Evolutionary conservation across 2,797 vertebrate species (phyloP).

Genomic region (Bradypus variegatus): DNA sequence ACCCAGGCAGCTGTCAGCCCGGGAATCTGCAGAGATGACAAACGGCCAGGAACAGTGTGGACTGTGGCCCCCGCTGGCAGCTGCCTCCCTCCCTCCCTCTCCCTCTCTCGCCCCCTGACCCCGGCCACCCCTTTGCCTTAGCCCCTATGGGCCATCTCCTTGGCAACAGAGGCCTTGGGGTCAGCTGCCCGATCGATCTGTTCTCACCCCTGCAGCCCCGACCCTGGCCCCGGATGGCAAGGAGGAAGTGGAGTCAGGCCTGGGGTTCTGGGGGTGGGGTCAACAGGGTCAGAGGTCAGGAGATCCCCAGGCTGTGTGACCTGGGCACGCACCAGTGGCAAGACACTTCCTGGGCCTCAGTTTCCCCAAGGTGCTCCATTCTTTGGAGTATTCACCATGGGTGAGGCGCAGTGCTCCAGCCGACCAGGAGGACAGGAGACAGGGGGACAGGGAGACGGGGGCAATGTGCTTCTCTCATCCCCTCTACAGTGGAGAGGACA

Average conservation of each 20-base stretch:
- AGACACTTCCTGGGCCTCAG: background rate
- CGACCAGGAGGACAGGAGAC: too few relatives aligned
- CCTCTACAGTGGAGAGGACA: background rate
- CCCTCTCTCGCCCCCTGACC: background rate
- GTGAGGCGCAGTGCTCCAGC: background rate
- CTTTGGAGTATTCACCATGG: background rate
- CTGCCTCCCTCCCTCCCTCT: background rate
- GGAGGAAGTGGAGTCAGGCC: constrained; percentile 7
- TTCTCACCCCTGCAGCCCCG: constrained; percentile 39
- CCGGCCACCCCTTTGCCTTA: background rate
- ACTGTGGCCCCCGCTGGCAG: too few relatives aligned
- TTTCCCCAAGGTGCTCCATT: background rate
- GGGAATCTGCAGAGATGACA: background rate
- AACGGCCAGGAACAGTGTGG: background rate
- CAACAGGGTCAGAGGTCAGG: background rate
- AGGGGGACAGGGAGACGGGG: too few relatives aligned
- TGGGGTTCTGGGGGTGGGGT: background rate
- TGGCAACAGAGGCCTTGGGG: constrained; percentile 69
- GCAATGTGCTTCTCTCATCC: background rate
- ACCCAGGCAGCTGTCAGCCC: background rate
- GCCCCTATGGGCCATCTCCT: constrained; percentile 62
- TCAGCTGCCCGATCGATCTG: constrained; percentile 73
- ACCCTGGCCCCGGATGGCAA: constrained; percentile 34
- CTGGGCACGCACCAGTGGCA: too few relatives aligned
- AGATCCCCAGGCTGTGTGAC: background rate